These are phyloP conservation scores for Coregonus sp. DNA, from an alignment of 2,797 vertebrate species.

Conservation along the genomic window DNA sequence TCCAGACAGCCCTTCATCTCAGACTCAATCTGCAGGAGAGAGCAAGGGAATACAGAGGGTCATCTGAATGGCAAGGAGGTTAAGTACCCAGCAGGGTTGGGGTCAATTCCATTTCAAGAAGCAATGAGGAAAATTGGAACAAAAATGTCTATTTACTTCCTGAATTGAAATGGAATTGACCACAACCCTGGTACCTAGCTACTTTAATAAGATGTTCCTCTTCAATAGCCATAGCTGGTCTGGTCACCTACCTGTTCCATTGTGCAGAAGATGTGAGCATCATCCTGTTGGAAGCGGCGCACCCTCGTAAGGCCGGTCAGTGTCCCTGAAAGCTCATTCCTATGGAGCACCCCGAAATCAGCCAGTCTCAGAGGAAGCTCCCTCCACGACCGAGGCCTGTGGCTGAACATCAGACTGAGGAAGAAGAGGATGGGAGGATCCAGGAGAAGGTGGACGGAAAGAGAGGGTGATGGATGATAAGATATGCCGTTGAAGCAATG, in stretches of 20 bases:
- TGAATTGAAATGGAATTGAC: too few relatives aligned
- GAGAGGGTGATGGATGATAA: not conserved
- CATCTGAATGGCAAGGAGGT: not conserved
- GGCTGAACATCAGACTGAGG: slow-evolving; percentile 89
- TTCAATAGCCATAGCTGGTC: not conserved
- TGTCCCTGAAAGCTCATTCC: slow-evolving; percentile 89
- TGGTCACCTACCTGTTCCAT: slow-evolving; percentile 85
- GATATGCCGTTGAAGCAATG: not conserved
- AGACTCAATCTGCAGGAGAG: slow-evolving; percentile 81
- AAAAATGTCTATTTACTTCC: too few relatives aligned
- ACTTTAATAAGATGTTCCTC: too few relatives aligned
- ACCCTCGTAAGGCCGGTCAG: slow-evolving; percentile 90
- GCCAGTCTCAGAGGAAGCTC: slow-evolving; percentile 91
- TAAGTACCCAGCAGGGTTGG: not conserved
- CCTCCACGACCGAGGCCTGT: slow-evolving; percentile 92
- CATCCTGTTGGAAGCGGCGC: slow-evolving; percentile 94
- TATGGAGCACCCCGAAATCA: slow-evolving; percentile 94
- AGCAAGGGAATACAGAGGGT: not conserved
- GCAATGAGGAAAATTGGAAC: too few relatives aligned
- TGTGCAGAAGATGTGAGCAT: slow-evolving; percentile 95
- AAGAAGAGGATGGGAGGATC: not conserved
- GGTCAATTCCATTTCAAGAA: not conserved
- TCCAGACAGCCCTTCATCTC: slow-evolving; percentile 92
- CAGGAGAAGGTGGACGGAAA: not conserved
- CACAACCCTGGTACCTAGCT: too few relatives aligned